Base-by-base conservation (phyloP, 1,140 invertebrate genomes). In the Calliphora vicina region DNA sequence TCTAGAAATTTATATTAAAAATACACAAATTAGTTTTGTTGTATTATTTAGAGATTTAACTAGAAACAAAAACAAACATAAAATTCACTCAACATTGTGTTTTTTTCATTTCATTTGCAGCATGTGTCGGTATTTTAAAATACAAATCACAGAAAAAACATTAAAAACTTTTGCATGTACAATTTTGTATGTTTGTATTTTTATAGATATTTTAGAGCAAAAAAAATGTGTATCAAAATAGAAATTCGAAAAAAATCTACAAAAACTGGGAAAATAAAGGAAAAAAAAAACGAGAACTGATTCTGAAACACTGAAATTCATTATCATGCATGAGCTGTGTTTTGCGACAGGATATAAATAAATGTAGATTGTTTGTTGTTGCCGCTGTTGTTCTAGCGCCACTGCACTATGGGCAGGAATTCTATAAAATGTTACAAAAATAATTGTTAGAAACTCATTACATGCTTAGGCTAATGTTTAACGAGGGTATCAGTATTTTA, bases 311-410 rank as follows among this genome's bases (percentile, higher is more conserved):
- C 20, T 23, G 61, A 78, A 78, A 78, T 78, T 78, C 74, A 78
- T 78, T 78, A 78, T 78, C 74, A 78, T 78, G 74, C 74, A 78
- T 78, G 74, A 78, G 74, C n/a, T 78, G 74, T 78, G 74, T 17
- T 78, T 78, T 78, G 74, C 74, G 74, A 78, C 74, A 25, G 25
- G 35, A 45, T 78, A 78, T 78, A 78, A 43, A 78, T 78, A 78
- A 78, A 78, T 78, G 74, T 78, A 42, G 9, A 78, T 25, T 78
- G 74, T 78, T 78, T 43, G n/a, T 43, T 78, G n/a, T 23, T 43
- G 23, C 23, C 12, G 20, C 17, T 76, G 73, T 15, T 27, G 35
- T 67, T 67, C 6, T 12, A 23, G 8, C 23, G 17, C n/a, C 20
- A 67, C 9, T 10, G n/a, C 20, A 67, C 61, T 23, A 67, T 25